Evolutionary conservation across 2,113 vertebrate species (phyloP).

Genomic region (Promerops cafer): DNA sequence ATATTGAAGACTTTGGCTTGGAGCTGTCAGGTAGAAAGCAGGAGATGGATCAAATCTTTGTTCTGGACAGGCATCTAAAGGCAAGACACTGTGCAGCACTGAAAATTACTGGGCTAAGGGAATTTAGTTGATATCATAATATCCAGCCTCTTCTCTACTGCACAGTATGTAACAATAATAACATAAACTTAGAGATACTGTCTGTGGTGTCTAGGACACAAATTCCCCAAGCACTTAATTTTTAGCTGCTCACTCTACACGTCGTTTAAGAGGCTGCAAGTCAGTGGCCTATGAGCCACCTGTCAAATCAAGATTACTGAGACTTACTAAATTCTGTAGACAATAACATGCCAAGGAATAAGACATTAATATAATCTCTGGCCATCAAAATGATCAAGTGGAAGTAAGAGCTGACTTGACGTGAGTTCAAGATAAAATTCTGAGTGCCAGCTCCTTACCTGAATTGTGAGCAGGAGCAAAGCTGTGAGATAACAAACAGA

Average conservation of each 20-base stretch:
- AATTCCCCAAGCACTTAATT: not conserved
- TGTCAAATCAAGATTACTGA: not conserved
- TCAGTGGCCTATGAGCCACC: not conserved
- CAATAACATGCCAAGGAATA: not conserved
- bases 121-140: not conserved
- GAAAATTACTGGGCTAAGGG: not conserved
- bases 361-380: not conserved
- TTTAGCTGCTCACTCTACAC: not conserved
- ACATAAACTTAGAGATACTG: not conserved
- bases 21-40: not conserved
- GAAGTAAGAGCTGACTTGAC: not conserved
- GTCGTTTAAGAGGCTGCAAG: not conserved
- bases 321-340: not conserved
- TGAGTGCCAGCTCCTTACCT: not conserved
- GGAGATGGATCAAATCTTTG: not conserved
- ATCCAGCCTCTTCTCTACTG: not conserved
- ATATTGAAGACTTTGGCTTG: not conserved
- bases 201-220: not conserved
- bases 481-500: not conserved
- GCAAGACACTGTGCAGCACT: not conserved
- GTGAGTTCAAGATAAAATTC: not conserved
- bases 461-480: not conserved
- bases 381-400: not conserved
- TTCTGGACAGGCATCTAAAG: not conserved
- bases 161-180: not conserved